These are phyloP conservation scores for Copsychus sechellarum DNA, from an alignment of 2,113 vertebrate species.

Conservation along the genomic window DNA sequence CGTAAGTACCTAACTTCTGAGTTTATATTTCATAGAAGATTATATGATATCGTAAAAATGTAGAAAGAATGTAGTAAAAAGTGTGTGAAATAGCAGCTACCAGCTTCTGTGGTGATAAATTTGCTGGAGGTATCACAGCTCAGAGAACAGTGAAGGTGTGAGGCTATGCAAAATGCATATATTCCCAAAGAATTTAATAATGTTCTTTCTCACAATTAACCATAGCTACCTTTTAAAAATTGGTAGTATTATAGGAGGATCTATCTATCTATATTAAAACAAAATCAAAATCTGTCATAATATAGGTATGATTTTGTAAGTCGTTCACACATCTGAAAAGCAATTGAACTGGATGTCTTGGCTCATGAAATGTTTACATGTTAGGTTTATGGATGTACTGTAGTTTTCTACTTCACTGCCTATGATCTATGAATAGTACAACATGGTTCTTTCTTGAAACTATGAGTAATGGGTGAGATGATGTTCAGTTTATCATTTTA, in stretches of 20 bases:
- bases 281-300: background rate
- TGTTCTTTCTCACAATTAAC: background rate
- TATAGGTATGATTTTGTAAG: background rate
- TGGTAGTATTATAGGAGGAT: background rate
- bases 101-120: background rate
- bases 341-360: background rate
- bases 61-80: background rate
- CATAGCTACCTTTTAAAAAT: background rate
- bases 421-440: background rate
- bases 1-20: background rate
- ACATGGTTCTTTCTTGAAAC: background rate
- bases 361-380: background rate
- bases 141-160: background rate
- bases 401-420: background rate
- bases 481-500: background rate
- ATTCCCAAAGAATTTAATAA: background rate
- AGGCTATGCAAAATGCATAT: background rate
- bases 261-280: background rate
- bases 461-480: background rate
- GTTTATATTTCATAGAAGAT: constrained; percentile 1
- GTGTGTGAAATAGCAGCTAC: background rate
- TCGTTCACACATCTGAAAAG: background rate
- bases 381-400: background rate
- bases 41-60: constrained; percentile 18
- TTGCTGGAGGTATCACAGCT: background rate